Base-by-base conservation (phyloP, 2,797 vertebrate genomes). In the Sarcoramphus papa region DNA sequence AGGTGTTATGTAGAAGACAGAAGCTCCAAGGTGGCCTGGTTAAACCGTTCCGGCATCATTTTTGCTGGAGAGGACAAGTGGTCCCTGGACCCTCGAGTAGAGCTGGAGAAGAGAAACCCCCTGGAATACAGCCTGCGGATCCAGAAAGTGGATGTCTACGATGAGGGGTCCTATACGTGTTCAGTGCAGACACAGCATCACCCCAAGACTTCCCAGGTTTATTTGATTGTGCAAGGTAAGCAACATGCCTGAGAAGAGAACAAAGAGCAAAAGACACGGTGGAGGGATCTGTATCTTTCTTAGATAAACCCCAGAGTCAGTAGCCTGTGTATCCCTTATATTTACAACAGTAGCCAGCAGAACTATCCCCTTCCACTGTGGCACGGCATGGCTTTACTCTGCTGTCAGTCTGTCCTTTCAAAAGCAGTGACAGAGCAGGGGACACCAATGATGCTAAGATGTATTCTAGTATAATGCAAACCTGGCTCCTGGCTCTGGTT, bases 11-110 rank as follows among this genome's bases (percentile, higher is more conserved):
- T 99, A 98, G 99, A 99, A 97, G 99, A 99, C 97, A 99, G 99
- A 98, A 99, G 99, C 97, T 99, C 99, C 31, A 99, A 99, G 97
- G 99, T 99, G 97, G 99, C 99, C 93, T 99, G 99, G 99, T 98
- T 99, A 98, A 99, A 99, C 98, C 99, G 99, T 97, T 99, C 99
- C 4, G 99, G 99, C 97, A 99, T 99, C 98, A 99, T 99, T 98
- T 99, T 99, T 94, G 99, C 99, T 54, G 99, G 99, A 64, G 98
- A 99, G 83, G 99, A 99, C 98, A 99, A 99, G 97, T 99, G 99
- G 99, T 99, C 99, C 85, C 98, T 99, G 98, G 99, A 99, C 94
- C 99, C 99, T 72, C 98, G 99, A 92, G 99, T 99, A 96, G 99
- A 99, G 94, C 98, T 99, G 98, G 99, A 99, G 97, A 99, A 99